Evolutionary conservation across 2,888 invertebrate genomes (phyloP), one percentile per base, ranked within the genome.

Genomic region (Flexamia atlantica): DNA sequence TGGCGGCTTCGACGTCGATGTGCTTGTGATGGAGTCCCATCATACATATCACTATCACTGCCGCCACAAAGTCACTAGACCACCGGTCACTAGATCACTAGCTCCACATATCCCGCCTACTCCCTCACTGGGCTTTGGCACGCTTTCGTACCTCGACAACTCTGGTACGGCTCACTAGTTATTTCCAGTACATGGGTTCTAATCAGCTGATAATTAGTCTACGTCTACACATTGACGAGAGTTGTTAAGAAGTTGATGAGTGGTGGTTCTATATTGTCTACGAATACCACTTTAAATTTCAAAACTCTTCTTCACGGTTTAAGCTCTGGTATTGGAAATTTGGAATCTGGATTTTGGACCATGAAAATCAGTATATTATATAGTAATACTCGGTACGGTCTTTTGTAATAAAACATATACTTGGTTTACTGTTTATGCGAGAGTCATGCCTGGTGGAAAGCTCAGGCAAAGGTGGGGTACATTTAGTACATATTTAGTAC

Each of bases 1-100:
- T 83, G 57, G 82, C 82, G 17, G 82, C 72, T 20, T 83, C 82
- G 9, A 83, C 82, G 32, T 83, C 82, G 23, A 83, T 74, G 74
- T 74, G 72, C 28, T 82, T 82, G 32, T 72, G 70, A 50, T 83
- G 72, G 30, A 83, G 36, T 50, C 82, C 82, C 82, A 83, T 83
- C 28, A 32, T 68, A 42, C 28, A 32, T 68, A 42, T 20, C 50
- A 82, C 82, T 50, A 68, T 72, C 23, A 40, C 72, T 40, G 10
- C 40, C 72, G 40, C 72, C 40, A 23, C 23, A 53, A 17, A 4
- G 17, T 53, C 53, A 53, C 53, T 53, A 53, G 7, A 14, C 23
- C 20, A 3, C 23, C 4, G 53, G 23, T 64, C 64, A 64, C 64
- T 64, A 64, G 64, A 64, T 64, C 64, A 64, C 64, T 64, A 28